These are phyloP conservation scores for Xerus inauris DNA, from an alignment of 2,113 vertebrate species.

Conservation along the genomic window DNA sequence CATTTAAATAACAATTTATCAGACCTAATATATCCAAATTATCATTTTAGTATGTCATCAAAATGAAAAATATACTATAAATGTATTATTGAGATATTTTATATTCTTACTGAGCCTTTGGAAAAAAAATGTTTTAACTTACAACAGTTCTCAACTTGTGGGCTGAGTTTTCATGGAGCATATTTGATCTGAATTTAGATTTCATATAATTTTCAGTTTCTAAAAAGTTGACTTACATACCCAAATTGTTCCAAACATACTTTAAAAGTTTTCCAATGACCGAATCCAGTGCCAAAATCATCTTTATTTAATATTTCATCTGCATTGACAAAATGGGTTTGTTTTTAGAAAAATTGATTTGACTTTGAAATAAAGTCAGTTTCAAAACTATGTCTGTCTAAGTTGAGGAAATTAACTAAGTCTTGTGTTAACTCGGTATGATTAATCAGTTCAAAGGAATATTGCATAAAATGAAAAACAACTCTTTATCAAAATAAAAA, in stretches of 20 bases:
- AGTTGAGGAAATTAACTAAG: slow-evolving; percentile 57
- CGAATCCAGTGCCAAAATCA: slow-evolving; percentile 6
- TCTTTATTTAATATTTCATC: slow-evolving; percentile 43
- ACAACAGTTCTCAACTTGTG: not conserved
- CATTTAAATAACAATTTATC: slow-evolving; percentile 14
- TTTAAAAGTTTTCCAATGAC: slow-evolving; percentile 43
- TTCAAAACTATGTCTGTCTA: slow-evolving; percentile 62
- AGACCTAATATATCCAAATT: slow-evolving; percentile 31
- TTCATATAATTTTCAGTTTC: slow-evolving; percentile 58
- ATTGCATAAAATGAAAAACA: slow-evolving; percentile 54
- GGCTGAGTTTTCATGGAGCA: slow-evolving; percentile 7
- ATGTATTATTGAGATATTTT: slow-evolving; percentile 12
- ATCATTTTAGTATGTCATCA: slow-evolving; percentile 7
- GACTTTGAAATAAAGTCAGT: slow-evolving; percentile 54
- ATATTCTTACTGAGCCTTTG: not conserved
- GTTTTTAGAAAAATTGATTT: slow-evolving; percentile 54
- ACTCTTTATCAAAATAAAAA: slow-evolving; percentile 58
- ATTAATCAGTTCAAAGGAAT: slow-evolving; percentile 55
- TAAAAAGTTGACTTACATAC: slow-evolving; percentile 19
- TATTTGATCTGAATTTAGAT: slow-evolving; percentile 42
- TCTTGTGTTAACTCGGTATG: slow-evolving; percentile 49
- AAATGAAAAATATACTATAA: slow-evolving; percentile 30
- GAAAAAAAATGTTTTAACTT: not conserved
- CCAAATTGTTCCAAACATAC: not conserved
- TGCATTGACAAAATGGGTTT: slow-evolving; percentile 37